A percentile compares a stretch with the other conserved stretches of the same genome.
Conservation (phyloP, 2,113 vertebrate genomes). For the Columba livia region DNA sequence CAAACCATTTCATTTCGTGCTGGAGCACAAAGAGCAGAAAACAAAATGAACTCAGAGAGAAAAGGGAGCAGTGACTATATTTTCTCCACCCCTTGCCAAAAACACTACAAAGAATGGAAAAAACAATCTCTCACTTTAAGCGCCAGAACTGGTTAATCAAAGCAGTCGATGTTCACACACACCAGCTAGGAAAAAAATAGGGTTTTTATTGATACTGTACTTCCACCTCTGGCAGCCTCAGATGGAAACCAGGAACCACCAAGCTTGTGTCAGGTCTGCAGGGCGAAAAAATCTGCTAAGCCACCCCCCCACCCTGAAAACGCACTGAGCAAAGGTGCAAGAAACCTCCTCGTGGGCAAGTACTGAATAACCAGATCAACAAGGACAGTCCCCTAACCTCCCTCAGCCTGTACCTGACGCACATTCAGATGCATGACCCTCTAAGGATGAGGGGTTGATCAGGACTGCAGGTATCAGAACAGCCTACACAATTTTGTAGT, state of each 20-base stretch:
- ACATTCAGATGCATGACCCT: accelerated
- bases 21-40: neutral
- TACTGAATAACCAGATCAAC: neutral
- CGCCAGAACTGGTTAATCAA: slow-evolving; percentile 38
- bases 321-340: neutral
- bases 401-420: neutral
- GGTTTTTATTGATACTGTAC: slow-evolving; percentile 52
- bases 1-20: neutral
- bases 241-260: slow-evolving; percentile 23
- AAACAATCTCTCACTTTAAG: slow-evolving; percentile 12
- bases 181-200: neutral
- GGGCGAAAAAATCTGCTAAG: neutral
- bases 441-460: neutral
- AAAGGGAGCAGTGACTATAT: neutral
- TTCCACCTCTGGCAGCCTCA: slow-evolving; percentile 61
- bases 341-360: slow-evolving; percentile 3
- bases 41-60: neutral
- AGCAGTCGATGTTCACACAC: neutral
- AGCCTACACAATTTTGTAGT: neutral
- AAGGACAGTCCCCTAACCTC: neutral
- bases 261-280: neutral
- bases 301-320: neutral
- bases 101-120: slow-evolving; percentile 26
- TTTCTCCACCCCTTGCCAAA: slow-evolving; percentile 32
- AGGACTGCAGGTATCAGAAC: neutral